Evolutionary conservation across 2,888 invertebrate species (phyloP).

Genomic region (Exephanes ischioxanthus): DNA sequence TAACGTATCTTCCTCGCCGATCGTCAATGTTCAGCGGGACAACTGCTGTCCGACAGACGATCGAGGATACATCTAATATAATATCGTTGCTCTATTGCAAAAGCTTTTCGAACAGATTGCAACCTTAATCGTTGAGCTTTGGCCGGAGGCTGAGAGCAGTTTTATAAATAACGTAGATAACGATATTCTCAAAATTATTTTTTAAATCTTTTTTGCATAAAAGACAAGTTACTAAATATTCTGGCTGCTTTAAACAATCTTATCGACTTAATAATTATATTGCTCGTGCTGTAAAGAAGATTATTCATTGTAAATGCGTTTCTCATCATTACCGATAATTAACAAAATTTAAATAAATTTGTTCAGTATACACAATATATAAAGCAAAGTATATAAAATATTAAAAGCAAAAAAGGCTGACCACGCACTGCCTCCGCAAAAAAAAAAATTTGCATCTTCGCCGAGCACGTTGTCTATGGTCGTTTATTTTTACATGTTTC

Average conservation of each 20-base stretch:
- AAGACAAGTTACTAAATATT: conserved; percentile 27
- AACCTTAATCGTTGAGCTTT: conserved; percentile 73
- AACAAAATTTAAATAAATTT: not conserved
- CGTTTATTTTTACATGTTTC: conserved; percentile 26
- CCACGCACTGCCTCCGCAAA: conserved; percentile 62
- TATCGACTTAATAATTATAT: conserved; percentile 10
- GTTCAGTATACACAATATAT: conserved; percentile 16
- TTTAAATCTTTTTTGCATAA: conserved; percentile 4
- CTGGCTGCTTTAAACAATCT: conserved; percentile 54
- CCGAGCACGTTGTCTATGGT: conserved; percentile 69
- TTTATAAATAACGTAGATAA: conserved; percentile 19
- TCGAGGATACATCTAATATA: conserved; percentile 36
- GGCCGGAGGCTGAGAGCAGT: conserved; percentile 66
- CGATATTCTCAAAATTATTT: conserved; percentile 11
- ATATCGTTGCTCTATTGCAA: conserved; percentile 42
- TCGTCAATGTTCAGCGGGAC: not conserved
- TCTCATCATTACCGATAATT: conserved; percentile 23
- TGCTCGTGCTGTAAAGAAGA: conserved; percentile 48
- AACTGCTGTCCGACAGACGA: conserved; percentile 19
- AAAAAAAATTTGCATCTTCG: conserved; percentile 65
- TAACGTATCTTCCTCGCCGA: conserved; percentile 19
- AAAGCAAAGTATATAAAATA: not conserved
- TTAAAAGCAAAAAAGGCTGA: conserved; percentile 44
- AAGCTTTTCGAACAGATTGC: conserved; percentile 55
- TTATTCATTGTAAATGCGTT: conserved; percentile 27